Conservation (phyloP, 1,140 invertebrate genomes). For the Hycleus phaleratus region DNA sequence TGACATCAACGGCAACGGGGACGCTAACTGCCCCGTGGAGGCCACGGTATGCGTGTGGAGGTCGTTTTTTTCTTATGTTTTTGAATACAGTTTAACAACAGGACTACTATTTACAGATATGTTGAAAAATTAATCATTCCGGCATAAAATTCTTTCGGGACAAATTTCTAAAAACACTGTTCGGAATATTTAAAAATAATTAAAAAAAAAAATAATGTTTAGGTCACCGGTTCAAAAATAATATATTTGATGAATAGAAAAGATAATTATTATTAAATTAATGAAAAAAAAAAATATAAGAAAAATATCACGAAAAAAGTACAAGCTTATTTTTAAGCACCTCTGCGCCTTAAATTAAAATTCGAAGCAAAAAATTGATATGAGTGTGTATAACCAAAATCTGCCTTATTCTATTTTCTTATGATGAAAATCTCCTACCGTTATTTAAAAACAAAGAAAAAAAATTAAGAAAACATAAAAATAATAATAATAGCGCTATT, state of each 20-base stretch:
- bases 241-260: conserved; percentile 9
- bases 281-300: conserved; percentile 34
- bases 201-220: conserved; percentile 30
- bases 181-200: conserved; percentile 28
- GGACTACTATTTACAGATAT: conserved; percentile 23
- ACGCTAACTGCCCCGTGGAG: conserved; percentile 3
- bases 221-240: conserved; percentile 42
- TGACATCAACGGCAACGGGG: conserved; percentile 25
- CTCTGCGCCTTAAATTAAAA: conserved; percentile 61
- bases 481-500: conserved; percentile 33
- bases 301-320: conserved; percentile 59
- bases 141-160: conserved; percentile 8
- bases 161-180: conserved; percentile 32
- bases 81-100: conserved; percentile 13
- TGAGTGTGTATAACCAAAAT: conserved; percentile 58
- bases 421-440: conserved; percentile 46
- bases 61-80: conserved; percentile 24
- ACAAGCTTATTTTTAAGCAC: conserved; percentile 64
- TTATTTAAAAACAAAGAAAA: conserved; percentile 17
- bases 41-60: conserved; percentile 30
- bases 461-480: too few species aligned
- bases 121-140: background rate
- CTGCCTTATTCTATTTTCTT: conserved; percentile 62
- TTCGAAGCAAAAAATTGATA: conserved; percentile 41
- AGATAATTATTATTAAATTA: conserved; percentile 12